Conservation (phyloP, 2,113 vertebrate genomes). For the Pontoporia blainvillei region DNA sequence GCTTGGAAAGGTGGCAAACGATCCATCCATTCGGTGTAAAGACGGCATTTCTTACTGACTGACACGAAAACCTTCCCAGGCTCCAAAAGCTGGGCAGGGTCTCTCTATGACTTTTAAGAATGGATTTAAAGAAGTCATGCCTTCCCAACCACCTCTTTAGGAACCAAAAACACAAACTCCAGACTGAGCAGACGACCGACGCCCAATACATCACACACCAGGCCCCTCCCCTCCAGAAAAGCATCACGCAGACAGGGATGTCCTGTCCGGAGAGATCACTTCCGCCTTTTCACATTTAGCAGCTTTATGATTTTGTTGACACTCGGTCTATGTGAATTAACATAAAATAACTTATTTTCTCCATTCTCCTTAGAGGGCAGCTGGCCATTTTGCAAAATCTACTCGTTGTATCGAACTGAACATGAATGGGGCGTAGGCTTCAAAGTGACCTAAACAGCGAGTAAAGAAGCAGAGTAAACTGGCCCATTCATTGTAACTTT, state of each 20-base stretch:
- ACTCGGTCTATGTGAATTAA: too few species aligned
- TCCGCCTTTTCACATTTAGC: rapidly evolving
- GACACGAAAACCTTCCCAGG: rapidly evolving
- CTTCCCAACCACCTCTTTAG: not conserved
- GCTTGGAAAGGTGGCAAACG: rapidly evolving
- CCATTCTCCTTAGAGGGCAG: too few species aligned
- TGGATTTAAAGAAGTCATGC: not conserved
- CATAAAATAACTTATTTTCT: too few species aligned
- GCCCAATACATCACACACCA: rapidly evolving
- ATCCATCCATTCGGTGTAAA: rapidly evolving
- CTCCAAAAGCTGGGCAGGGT: not conserved
- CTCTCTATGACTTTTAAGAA: not conserved
- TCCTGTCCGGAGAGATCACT: not conserved
- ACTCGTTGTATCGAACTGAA: not conserved
- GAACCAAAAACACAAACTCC: not conserved
- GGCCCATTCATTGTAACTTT: not conserved
- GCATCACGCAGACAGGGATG: rapidly evolving
- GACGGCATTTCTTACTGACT: rapidly evolving
- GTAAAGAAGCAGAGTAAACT: not conserved
- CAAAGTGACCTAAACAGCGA: not conserved
- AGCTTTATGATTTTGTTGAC: not conserved
- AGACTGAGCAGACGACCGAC: rapidly evolving
- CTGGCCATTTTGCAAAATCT: not conserved
- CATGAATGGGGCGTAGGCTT: not conserved
- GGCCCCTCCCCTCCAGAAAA: rapidly evolving